Conservation (phyloP, 2,113 vertebrate species). For the Nasalis larvatus region DNA sequence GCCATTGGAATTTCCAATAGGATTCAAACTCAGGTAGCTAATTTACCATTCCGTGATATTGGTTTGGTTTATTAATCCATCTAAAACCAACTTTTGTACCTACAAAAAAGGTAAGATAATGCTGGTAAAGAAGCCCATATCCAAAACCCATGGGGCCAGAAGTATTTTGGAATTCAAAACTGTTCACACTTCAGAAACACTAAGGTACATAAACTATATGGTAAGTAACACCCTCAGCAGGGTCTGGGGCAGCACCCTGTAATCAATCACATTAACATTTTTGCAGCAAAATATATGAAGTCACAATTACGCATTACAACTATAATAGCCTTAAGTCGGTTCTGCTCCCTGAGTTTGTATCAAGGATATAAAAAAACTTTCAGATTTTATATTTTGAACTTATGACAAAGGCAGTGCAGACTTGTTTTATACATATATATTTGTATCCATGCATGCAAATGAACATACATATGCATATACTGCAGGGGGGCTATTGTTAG, state of each 20-base stretch:
- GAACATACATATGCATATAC: neutral
- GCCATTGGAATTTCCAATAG: neutral
- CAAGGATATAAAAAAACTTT: neutral
- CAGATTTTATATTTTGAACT: neutral
- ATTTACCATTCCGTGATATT: neutral
- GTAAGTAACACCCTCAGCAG: neutral
- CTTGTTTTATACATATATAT: neutral
- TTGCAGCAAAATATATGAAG: constrained; percentile 4
- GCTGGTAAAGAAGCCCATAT: neutral
- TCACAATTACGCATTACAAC: neutral
- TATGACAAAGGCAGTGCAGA: neutral
- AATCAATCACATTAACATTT: constrained; percentile 59
- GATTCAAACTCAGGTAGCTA: neutral
- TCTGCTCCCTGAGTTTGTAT: neutral
- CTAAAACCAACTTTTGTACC: neutral
- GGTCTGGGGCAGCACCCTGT: constrained; percentile 15
- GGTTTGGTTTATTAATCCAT: neutral
- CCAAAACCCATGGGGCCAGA: neutral
- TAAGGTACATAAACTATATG: constrained; percentile 2
- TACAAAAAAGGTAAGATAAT: neutral
- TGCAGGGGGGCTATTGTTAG: neutral
- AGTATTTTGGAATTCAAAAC: neutral
- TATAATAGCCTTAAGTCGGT: constrained; percentile 39
- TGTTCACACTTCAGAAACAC: constrained; percentile 11
- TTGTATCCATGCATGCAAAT: accelerated